Evolutionary conservation across 2,113 vertebrate species (phyloP).

Genomic region (Ardeotis arabs): DNA sequence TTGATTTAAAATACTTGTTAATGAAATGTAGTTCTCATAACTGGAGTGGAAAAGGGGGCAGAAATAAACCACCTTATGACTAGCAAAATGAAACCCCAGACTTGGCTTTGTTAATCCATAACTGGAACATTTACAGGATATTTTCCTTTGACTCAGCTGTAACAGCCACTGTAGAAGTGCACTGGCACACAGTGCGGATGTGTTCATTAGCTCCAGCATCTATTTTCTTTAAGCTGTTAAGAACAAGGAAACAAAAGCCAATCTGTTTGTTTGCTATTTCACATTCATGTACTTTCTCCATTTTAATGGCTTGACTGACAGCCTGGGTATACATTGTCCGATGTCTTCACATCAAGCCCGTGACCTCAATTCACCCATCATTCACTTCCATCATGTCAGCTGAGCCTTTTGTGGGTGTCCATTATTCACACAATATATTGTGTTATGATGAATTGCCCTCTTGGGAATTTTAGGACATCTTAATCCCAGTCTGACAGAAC

Average conservation of each 20-base stretch:
- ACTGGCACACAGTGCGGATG: neutral
- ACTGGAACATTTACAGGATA: neutral
- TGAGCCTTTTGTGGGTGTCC: conserved; percentile 63
- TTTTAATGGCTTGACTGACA: conserved; percentile 70
- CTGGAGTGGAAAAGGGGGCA: neutral
- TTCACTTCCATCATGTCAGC: conserved; percentile 69
- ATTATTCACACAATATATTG: conserved; percentile 69
- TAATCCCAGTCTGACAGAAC: conserved; percentile 77
- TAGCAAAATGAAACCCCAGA: neutral
- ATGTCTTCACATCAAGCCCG: conserved; percentile 35
- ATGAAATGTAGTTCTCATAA: neutral
- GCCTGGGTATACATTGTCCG: conserved; percentile 41
- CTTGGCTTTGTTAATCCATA: neutral
- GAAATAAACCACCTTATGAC: neutral
- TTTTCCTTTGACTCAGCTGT: conserved; percentile 8
- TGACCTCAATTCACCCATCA: conserved; percentile 67
- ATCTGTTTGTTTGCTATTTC: conserved; percentile 69
- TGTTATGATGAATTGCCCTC: conserved; percentile 77
- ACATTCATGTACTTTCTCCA: conserved; percentile 65
- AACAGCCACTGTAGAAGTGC: neutral
- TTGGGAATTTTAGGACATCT: conserved; percentile 75
- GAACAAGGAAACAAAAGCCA: conserved; percentile 60
- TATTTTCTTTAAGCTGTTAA: conserved; percentile 43
- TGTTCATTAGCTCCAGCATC: conserved; percentile 61
- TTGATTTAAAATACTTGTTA: neutral